phyloP scores from a whole-genome alignment of 2,113 vertebrate genomes.

The Emberiza fucata region DNA sequence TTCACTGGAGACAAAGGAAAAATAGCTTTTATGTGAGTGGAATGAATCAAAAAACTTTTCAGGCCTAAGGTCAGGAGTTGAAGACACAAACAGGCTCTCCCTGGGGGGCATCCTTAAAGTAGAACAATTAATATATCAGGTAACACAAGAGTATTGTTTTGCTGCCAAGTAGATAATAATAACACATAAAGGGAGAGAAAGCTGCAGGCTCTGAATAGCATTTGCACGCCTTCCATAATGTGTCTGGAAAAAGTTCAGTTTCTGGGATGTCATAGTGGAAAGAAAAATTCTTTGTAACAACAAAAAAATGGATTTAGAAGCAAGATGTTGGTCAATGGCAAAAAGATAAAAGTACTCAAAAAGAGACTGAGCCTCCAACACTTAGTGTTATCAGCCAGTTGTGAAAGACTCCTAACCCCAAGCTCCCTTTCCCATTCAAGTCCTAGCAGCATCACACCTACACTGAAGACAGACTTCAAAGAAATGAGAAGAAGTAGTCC shows the following conservation, averaged over 20 bases:
- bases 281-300: background rate
- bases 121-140: conserved; percentile 10
- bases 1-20: background rate
- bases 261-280: background rate
- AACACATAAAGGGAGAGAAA: conserved; percentile 39
- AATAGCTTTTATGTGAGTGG: background rate
- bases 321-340: background rate
- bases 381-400: background rate
- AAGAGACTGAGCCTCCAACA: background rate
- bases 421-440: background rate
- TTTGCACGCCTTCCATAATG: background rate
- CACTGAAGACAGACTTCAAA: background rate
- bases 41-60: background rate
- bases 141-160: conserved; percentile 35
- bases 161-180: conserved; percentile 49
- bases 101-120: background rate
- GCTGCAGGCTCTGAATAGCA: background rate
- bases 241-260: background rate
- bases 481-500: background rate
- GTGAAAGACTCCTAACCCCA: background rate
- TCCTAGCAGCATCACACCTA: background rate
- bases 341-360: background rate
- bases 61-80: conserved; percentile 14
- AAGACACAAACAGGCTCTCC: conserved; percentile 9
- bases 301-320: background rate